Evolutionary conservation across 1,140 invertebrate species (phyloP).

Genomic region (Drosophila guanche): DNA sequence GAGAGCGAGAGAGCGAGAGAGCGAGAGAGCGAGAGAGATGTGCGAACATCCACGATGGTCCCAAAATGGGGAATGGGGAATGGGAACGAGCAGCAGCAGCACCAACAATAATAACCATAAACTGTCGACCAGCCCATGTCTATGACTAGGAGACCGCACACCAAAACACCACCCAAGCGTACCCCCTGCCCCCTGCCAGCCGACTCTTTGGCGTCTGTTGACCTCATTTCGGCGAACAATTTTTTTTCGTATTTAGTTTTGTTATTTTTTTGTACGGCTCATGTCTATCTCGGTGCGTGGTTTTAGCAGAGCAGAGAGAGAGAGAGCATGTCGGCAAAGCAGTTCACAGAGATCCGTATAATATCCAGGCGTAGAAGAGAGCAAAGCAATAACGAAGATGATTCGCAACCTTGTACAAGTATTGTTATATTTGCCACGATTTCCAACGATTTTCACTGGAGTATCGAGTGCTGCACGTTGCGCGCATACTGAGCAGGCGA

Average conservation of each 20-base stretch:
- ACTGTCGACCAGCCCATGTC: constrained; percentile 33
- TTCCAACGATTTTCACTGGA: no score
- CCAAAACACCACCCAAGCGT: not conserved
- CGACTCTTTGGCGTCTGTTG: constrained; percentile 78
- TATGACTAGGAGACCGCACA: constrained; percentile 1
- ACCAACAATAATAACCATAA: constrained; percentile 66
- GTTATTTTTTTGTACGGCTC: not conserved
- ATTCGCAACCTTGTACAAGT: no score
- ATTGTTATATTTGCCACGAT: no score
- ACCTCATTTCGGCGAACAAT: constrained; percentile 72
- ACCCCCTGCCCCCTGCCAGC: constrained; percentile 1
- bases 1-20: no score
- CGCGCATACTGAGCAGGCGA: no score
- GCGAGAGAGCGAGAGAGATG: not conserved
- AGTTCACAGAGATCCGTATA: constrained; percentile 5
- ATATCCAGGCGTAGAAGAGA: constrained; percentile 7
- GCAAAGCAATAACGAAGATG: not conserved
- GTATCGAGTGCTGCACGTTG: no score
- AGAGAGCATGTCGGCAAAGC: not conserved
- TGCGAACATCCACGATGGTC: not conserved
- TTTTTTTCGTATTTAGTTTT: constrained; percentile 13
- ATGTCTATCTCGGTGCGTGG: not conserved
- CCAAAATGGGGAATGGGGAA: no score
- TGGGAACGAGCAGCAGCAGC: constrained; percentile 17
- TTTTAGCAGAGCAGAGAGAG: constrained; percentile 49